These are phyloP conservation scores for Oopsacas minuta DNA, from an alignment of 37 sponge, comb jelly and placozoan species.

Conservation along the genomic window DNA sequence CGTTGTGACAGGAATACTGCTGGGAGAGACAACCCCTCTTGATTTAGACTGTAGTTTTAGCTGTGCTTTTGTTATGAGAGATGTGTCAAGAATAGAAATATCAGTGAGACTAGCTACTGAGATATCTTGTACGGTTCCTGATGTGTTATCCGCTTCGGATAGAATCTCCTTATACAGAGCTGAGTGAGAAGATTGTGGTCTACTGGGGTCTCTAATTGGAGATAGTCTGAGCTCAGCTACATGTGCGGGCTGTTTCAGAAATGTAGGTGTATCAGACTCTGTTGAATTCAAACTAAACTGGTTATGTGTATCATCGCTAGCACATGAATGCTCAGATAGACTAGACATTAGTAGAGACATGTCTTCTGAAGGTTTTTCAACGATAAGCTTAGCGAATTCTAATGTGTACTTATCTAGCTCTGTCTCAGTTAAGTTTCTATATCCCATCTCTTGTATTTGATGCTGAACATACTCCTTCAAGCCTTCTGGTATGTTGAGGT, in stretches of 20 bases:
- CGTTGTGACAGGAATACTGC: neutral
- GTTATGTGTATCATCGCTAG: neutral
- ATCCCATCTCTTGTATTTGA: constrained; percentile 38
- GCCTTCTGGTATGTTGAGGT: neutral
- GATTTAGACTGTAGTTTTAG: neutral
- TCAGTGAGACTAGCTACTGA: neutral
- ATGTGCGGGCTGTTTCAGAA: neutral
- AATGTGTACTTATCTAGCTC: constrained; percentile 51
- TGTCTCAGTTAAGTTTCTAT: constrained; percentile 32
- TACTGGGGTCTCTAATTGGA: neutral
- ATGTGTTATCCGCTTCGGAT: neutral
- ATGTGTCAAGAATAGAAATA: neutral
- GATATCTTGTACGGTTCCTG: neutral
- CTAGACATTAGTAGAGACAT: neutral
- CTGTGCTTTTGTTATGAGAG: neutral
- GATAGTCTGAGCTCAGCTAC: neutral
- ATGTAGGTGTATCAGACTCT: neutral
- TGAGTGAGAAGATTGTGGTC: neutral
- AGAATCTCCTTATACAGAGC: constrained; percentile 15
- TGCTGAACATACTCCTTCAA: constrained; percentile 42
- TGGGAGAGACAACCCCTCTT: neutral
- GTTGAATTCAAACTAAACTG: neutral
- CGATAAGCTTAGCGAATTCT: neutral
- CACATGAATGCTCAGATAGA: neutral
- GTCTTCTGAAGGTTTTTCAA: neutral